phyloP scores from a whole-genome alignment of 2,797 vertebrate species.

The Allenopithecus nigroviridis region DNA sequence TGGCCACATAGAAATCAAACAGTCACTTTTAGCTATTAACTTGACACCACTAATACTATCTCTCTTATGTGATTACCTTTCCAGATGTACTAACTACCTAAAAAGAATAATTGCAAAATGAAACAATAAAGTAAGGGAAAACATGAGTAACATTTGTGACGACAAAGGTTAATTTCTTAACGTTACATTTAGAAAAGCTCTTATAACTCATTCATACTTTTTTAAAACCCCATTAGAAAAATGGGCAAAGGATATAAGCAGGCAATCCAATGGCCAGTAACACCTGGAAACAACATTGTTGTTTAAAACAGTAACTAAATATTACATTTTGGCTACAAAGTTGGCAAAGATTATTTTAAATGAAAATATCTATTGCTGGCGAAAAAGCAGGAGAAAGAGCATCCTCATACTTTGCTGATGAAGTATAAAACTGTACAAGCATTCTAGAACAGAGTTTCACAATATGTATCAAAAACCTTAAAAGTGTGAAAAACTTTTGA shows the following conservation, averaged over 20 bases:
- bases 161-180: not conserved
- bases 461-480: not conserved
- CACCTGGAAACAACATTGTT: not conserved
- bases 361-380: not conserved
- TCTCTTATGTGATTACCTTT: not conserved
- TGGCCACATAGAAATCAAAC: not conserved
- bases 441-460: not conserved
- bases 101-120: not conserved
- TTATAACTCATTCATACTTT: conserved; percentile 1
- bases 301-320: not conserved
- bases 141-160: not conserved
- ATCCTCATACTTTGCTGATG: not conserved
- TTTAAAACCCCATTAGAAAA: not conserved
- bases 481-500: not conserved
- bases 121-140: not conserved
- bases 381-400: not conserved
- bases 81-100: not conserved
- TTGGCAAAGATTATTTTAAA: not conserved
- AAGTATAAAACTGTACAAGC: not conserved
- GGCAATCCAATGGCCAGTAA: not conserved
- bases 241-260: not conserved
- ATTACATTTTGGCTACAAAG: no score
- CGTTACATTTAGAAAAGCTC: not conserved
- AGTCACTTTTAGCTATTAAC: not conserved
- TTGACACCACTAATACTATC: not conserved